Evolutionary conservation across 2,113 vertebrate species (phyloP), one percentile per base, ranked within the genome.

Genomic region (Leucosticte australis): DNA sequence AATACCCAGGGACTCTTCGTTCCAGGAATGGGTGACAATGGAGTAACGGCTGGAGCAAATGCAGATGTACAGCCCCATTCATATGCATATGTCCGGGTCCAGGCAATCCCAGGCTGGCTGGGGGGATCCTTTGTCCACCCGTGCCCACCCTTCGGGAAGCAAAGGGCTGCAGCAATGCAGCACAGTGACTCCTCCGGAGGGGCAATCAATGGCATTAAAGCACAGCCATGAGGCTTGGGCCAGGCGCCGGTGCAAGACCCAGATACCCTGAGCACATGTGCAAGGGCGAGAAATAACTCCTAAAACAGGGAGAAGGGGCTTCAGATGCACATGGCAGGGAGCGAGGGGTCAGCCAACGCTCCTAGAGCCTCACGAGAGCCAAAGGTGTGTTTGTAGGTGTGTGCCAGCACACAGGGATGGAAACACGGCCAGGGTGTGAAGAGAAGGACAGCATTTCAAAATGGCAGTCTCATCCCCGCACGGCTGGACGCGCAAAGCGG

Each of bases 241-340:
- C 52, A 10, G 42, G 47, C 8, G 4, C 33, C 62, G 4, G 2
- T 4, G 4, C 30, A 15, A 44, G 80, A 47, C n/a, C 27, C 24
- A 19, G 23, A 35, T 1, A 8, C 0, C 0, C 18, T 2, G 47
- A 23, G 9, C 21, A 2, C 33, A 0, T 0, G 28, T 1, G 16
- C 5, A 5, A 44, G 39, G 30, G 15, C 15, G 4, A 24, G 35
- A 49, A 53, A 7, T 1, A 6, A 2, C 15, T 15, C 10, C 0
- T 15, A 33, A 33, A 78, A 42, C 5, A 3, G 6, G 23, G 37
- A 63, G 41, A 46, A 26, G 15, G 39, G 16, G 16, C 41, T 16
- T 8, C 22, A 4, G 33, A 5, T 3, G 21, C 22, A 11, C 18
- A 6, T 4, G 30, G 47, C 59, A 8, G n/a, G 35, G 21, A 52